Base-by-base conservation (phyloP, 2,113 vertebrate genomes). In the Pristiophorus japonicus region DNA sequence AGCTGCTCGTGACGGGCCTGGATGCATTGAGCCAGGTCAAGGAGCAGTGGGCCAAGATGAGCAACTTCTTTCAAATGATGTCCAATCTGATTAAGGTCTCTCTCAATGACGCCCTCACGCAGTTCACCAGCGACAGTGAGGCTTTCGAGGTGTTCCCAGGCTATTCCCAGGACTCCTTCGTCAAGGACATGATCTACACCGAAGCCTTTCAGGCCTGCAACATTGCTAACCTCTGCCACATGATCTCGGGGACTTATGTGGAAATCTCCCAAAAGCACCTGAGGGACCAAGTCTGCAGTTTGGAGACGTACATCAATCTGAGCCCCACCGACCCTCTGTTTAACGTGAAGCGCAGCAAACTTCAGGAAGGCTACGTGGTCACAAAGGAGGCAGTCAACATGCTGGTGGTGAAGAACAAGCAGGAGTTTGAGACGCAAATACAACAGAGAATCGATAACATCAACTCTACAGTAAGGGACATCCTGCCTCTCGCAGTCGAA, bases 1-100 rank as follows among this genome's bases (percentile, higher is more conserved):
- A 96, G 51, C 96, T 97, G 95, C 96, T 97, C 38, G 47, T 88
- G 4, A 96, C 96, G 47, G 96, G 96, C 16, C 96, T 97, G 51
- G 78, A 96, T 78, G 96, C 96, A 16, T 94, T 97, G 96, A 96
- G 96, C 1, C 78, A 42, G 34, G 96, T 97, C 67, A 96, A 97
- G 59, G 96, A 95, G 70, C 96, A 97, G n/a, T 97, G 96, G 97
- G 95, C 96, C 51, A 97, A 97, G 95, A 96, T 97, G 96, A 96
- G 96, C 14, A 96, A 27, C 38, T 97, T 97, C 95, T 97, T 97
- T 96, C 96, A 97, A 95, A 97, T 97, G 96, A 96, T 97, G 62
- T 97, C 97, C 62, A 96, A 95, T 95, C 94, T 97, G 73, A 96
- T 97, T 10, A 96, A 96, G 20, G 96, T 95, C 67, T 96, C 95